Evolutionary conservation across 2,888 invertebrate genomes (phyloP), one percentile per base, ranked within the genome.

Genomic region (Gastrophysa polygoni): DNA sequence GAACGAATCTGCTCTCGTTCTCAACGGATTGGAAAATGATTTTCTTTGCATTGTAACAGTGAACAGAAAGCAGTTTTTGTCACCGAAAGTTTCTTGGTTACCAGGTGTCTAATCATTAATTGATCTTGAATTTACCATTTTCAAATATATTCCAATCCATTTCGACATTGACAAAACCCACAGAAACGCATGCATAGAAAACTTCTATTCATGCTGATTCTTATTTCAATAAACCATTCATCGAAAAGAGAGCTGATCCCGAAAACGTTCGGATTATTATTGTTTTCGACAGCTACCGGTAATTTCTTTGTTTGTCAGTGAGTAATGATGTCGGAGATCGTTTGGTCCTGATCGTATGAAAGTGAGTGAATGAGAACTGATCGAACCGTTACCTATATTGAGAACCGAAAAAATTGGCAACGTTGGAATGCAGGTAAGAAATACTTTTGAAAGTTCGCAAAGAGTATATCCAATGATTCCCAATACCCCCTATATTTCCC

Each of bases 261-360:
- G 20, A 68, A 63, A 67, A 65, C 67, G 59, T 63, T 68, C 66
- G 62, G 68, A 67, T 67, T 63, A 67, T 67, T 63, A 72, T 70
- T 71, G 67, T 68, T 71, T 54, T 69, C 67, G 68, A 68, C 68
- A 67, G 69, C 69, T 70, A 71, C 71, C 60, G 38, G 69, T 65
- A 67, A 66, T 69, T 65, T 70, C 61, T 68, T 71, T 69, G 68
- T 71, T 67, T 70, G 70, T 51, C 64, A 60, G 59, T 67, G 68
- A 66, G 59, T 68, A 67, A 71, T 71, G 69, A 68, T 59, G 64
- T 56, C 68, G 68, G 64, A 61, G 61, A 50, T 68, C 43, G 55
- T 63, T 63, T 61, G 67, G 67, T 68, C 46, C 18, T 54, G 46
- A 46, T 57, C 63, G 59, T 54, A 62, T n/a, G n/a, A n/a, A 64